Evolutionary conservation across 2,888 invertebrate species (phyloP), one percentile per base, ranked within the genome.

Genomic region (Globia sparganii): DNA sequence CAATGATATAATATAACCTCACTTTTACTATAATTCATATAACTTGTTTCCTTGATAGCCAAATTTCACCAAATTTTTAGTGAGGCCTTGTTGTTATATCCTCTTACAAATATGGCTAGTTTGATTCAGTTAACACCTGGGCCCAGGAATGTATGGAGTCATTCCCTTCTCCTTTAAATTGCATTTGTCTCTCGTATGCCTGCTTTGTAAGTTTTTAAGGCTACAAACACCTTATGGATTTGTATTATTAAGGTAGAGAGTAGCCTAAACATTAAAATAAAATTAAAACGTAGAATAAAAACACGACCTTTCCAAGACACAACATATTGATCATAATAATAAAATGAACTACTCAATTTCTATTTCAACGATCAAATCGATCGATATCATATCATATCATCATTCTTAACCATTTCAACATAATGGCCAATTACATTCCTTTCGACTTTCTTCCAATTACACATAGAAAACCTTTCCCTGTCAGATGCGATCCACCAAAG

Each of bases 401-500:
- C n/a, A n/a, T n/a, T n/a, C n/a, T 43, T 28, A 65, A 40, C 40
- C 3, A 66, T 53, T 28, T 18, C 53, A 49, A 28, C 75, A 67
- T 34, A 34, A 49, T 58, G 18, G 15, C 37, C 28, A 37, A n/a
- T 2, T 18, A 49, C 58, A 56, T 28, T 75, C 66, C 77, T 70
- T 34, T 28, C 31, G 67, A 84, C 80, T 82, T 75, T 84, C 75
- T 82, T 65, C 43, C 64, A 77, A 85, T 85, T 77, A 83, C 34
- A 62, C 28, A 21, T 25, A 73, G 28, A 46, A 53, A 53, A 59
- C 70, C 76, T 80, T 83, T 81, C 67, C 53, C 70, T 68, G 43
- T 6, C n/a, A 65, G 72, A 40, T n/a, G n/a, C n/a, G 34, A 40
- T 53, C 15, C 25, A 64, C 53, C 37, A 65, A 81, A 76, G 78